Conservation (phyloP, 2,888 invertebrate genomes). For the Griposia aprilina region DNA sequence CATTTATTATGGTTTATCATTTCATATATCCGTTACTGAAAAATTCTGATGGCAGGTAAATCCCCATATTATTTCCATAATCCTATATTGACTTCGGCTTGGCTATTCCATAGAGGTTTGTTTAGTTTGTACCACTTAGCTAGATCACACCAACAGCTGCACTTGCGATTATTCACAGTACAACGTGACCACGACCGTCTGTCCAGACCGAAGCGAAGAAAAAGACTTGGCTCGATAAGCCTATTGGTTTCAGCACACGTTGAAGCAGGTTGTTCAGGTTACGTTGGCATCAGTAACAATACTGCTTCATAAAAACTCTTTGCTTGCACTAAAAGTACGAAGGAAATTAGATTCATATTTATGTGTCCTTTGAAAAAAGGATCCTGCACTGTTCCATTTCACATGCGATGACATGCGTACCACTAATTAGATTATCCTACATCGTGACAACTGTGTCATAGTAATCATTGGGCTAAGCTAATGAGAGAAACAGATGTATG, state of each 20-base stretch:
- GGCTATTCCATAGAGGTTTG: not conserved
- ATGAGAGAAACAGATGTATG: constrained; percentile 53
- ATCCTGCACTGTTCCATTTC: constrained; percentile 26
- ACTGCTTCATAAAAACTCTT: not conserved
- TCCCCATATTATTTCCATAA: not conserved
- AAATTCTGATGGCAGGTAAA: not conserved
- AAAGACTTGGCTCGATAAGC: not conserved
- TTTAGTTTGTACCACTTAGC: not conserved
- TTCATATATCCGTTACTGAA: no score
- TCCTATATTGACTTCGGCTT: not conserved
- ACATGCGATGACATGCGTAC: constrained; percentile 39
- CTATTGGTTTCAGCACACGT: not conserved
- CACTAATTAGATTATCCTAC: constrained; percentile 64
- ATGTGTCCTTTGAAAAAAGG: constrained; percentile 21
- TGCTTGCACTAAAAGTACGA: not conserved
- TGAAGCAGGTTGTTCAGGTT: no score
- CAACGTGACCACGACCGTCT: no score
- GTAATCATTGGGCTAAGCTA: constrained; percentile 46
- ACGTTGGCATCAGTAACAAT: not conserved
- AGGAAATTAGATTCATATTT: not conserved
- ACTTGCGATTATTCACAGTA: not conserved
- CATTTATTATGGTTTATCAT: not conserved
- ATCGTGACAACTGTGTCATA: constrained; percentile 65
- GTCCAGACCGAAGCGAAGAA: no score
- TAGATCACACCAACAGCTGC: not conserved